phyloP scores from a whole-genome alignment of 2,113 vertebrate genomes.

The Arvicanthis niloticus region DNA sequence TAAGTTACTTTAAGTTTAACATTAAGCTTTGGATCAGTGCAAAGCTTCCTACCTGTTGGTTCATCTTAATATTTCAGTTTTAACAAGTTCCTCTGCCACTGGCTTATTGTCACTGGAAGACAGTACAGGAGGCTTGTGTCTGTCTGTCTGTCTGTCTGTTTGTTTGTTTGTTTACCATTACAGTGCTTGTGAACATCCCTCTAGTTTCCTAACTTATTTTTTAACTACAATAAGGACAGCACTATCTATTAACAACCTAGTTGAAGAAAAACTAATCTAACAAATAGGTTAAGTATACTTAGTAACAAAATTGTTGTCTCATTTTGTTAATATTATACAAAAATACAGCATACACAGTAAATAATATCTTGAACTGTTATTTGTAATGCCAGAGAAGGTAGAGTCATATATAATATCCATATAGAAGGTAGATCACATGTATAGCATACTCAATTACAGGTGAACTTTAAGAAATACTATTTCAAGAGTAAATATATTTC shows the following conservation, averaged over 20 bases:
- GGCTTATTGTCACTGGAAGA: background rate
- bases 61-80: background rate
- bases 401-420: no score
- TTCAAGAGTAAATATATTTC: background rate
- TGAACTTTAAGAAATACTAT: background rate
- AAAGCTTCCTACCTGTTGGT: background rate
- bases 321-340: background rate
- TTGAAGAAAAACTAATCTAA: background rate
- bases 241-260: background rate
- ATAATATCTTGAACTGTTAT: background rate
- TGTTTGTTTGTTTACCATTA: background rate
- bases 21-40: background rate
- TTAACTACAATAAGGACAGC: no score
- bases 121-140: background rate
- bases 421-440: no score
- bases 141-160: no score
- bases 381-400: background rate
- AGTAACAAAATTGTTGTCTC: background rate
- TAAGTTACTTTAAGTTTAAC: background rate
- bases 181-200: no score
- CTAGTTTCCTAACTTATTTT: background rate
- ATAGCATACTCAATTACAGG: background rate
- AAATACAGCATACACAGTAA: background rate
- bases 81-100: background rate
- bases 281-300: background rate